phyloP scores from a whole-genome alignment of 2,888 invertebrate genomes.

The Drosophila cyrtoloma region DNA sequence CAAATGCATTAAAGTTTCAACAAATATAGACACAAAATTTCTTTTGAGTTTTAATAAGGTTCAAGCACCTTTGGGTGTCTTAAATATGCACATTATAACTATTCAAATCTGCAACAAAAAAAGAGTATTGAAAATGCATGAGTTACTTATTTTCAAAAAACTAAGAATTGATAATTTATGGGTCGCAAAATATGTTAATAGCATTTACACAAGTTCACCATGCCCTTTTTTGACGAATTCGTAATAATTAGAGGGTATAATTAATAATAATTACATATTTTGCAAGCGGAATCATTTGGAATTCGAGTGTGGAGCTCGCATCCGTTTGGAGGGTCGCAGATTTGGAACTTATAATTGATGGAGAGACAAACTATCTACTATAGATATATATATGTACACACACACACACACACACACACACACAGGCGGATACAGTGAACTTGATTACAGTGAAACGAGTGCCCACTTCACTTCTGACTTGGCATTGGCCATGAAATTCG shows the following conservation, averaged over 20 bases:
- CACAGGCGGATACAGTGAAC: conserved; percentile 26
- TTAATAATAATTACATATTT: neutral
- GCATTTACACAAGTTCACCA: neutral
- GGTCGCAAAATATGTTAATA: neutral
- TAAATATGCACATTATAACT: neutral
- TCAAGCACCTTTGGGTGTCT: fast-evolving
- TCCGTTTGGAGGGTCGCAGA: neutral
- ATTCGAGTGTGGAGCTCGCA: neutral
- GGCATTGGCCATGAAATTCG: conserved; percentile 74
- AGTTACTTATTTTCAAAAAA: neutral
- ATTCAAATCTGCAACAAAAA: neutral
- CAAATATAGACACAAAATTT: neutral
- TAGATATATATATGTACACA: neutral
- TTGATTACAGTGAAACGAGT: conserved; percentile 39
- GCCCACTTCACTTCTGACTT: conserved; percentile 67
- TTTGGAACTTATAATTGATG: conserved; percentile 1
- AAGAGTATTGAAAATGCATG: neutral
- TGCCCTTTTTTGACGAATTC: neutral
- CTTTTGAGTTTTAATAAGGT: neutral
- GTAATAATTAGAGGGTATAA: neutral
- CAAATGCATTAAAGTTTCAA: neutral
- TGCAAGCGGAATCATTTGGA: neutral
- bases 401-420: neutral
- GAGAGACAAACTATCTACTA: neutral
- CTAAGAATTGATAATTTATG: neutral